These are phyloP conservation scores for Cassiopea xamachana DNA, from an alignment of 30 jellyfish, hydroid and myxozoan genomes.

Conservation along the genomic window DNA sequence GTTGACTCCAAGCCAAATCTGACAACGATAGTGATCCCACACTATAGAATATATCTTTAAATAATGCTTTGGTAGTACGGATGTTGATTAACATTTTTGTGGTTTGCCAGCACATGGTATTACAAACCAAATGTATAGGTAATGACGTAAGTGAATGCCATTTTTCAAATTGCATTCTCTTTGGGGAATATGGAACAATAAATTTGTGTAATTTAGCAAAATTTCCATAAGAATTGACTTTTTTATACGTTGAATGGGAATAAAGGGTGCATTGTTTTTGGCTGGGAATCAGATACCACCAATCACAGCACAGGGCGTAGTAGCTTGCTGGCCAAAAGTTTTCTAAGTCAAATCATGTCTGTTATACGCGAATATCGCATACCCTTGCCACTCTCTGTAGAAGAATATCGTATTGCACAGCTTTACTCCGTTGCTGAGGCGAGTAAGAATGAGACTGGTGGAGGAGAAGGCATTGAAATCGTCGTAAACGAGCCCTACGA, in stretches of 20 bases:
- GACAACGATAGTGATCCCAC: too few relatives aligned
- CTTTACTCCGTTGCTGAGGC: constrained; percentile 99
- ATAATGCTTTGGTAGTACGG: too few relatives aligned
- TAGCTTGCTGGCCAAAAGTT: neutral
- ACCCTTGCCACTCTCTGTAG: constrained; percentile 92
- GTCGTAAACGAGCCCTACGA: constrained; percentile 79
- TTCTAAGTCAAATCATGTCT: constrained; percentile 18
- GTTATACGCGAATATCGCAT: constrained; percentile 89
- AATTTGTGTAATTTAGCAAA: too few relatives aligned
- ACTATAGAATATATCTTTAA: too few relatives aligned
- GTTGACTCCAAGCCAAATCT: too few relatives aligned
- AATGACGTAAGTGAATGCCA: too few relatives aligned
- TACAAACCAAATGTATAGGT: too few relatives aligned
- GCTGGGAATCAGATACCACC: neutral
- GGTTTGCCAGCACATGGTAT: too few relatives aligned
- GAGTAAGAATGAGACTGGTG: constrained; percentile 98
- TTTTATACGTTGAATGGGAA: neutral
- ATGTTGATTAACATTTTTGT: too few relatives aligned
- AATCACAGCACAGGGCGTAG: neutral
- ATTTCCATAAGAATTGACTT: too few relatives aligned
- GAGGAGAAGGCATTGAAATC: constrained; percentile 99
- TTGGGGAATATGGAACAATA: too few relatives aligned
- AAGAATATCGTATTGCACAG: constrained; percentile 97
- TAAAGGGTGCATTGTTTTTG: neutral
- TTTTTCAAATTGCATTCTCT: too few relatives aligned